phyloP scores from a whole-genome alignment of 2,113 vertebrate species.

The Leucosticte australis region DNA sequence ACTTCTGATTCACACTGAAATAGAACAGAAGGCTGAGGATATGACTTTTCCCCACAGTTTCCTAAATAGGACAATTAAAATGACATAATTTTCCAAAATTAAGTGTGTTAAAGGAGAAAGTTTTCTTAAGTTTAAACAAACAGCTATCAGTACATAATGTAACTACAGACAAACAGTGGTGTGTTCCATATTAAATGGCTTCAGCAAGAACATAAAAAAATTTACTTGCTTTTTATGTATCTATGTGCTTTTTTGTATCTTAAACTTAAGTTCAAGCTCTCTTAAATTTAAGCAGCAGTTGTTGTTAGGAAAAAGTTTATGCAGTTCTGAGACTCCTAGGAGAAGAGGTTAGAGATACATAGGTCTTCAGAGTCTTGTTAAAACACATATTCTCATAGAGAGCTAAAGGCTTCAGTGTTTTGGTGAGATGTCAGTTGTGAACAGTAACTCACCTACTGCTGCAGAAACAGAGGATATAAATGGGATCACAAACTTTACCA shows the following conservation, averaged over 20 bases:
- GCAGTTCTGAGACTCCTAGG: neutral
- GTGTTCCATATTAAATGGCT: neutral
- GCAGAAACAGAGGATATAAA: neutral
- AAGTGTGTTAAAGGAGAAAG: neutral
- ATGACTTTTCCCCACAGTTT: neutral
- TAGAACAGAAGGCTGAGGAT: neutral
- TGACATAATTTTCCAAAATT: neutral
- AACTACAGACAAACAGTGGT: neutral
- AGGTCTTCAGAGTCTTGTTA: neutral
- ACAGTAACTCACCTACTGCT: neutral
- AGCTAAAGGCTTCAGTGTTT: neutral
- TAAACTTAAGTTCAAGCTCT: neutral
- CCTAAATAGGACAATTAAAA: neutral
- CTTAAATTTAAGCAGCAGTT: neutral
- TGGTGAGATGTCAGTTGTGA: neutral
- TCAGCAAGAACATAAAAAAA: neutral
- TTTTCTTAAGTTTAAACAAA: neutral
- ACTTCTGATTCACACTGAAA: neutral
- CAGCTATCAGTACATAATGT: neutral
- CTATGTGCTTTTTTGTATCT: neutral
- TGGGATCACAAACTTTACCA: neutral
- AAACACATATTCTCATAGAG: neutral
- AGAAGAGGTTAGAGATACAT: neutral
- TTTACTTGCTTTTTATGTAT: neutral
- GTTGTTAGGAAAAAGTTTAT: neutral